A percentile compares a stretch with the other conserved stretches of the same genome.
These are phyloP conservation scores for Andrena hattorfiana DNA, from an alignment of 2,888 invertebrate species.

Conservation along the genomic window DNA sequence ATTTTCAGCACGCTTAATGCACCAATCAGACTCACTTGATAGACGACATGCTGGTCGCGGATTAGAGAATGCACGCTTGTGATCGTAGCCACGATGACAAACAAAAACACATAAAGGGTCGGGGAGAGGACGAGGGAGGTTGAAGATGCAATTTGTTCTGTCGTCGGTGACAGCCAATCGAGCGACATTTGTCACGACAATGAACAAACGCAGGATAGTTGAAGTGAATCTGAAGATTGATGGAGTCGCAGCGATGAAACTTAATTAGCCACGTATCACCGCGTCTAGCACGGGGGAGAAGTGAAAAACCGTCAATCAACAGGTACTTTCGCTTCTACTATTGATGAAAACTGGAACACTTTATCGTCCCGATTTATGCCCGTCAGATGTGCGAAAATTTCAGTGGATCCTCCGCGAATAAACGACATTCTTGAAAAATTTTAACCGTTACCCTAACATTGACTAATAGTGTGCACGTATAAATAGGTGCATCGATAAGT, in stretches of 20 bases:
- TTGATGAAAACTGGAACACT: conserved; percentile 27
- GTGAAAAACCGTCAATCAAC: conserved; percentile 48
- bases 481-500: too few species aligned
- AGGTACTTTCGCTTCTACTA: conserved; percentile 41
- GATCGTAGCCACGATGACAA: conserved; percentile 36
- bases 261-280: conserved; percentile 48
- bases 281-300: background rate
- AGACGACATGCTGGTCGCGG: conserved; percentile 7
- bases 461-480: too few species aligned
- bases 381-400: background rate
- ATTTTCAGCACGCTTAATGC: conserved; percentile 13
- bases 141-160: conserved; percentile 61
- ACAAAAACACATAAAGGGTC: background rate
- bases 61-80: conserved; percentile 22
- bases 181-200: conserved; percentile 50
- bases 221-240: conserved; percentile 38
- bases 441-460: background rate
- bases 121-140: conserved; percentile 31
- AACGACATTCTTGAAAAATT: background rate
- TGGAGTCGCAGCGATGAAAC: conserved; percentile 14
- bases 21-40: conserved; percentile 13
- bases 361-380: conserved; percentile 3
- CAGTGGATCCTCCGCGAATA: background rate
- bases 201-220: conserved; percentile 38
- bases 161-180: conserved; percentile 63